A percentile compares a stretch with the other conserved stretches of the same genome.
phyloP scores from a whole-genome alignment of 2,888 invertebrate genomes.

The Cyclophora albipunctata region DNA sequence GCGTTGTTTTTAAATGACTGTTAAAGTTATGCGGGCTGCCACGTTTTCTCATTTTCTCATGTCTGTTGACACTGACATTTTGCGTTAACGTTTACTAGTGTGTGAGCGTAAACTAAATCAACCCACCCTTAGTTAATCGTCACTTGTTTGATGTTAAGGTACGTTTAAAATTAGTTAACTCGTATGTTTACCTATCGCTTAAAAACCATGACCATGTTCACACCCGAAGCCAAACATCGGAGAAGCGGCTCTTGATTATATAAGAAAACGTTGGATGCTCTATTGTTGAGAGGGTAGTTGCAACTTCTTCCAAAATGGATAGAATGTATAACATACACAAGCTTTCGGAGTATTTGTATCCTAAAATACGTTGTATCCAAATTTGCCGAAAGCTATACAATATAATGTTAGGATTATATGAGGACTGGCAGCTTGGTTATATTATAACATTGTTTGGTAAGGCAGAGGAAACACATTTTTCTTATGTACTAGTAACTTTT shows the following conservation, averaged over 20 bases:
- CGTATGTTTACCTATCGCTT: too few species aligned
- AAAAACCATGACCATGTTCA: too few species aligned
- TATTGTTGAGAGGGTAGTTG: slow-evolving; percentile 44
- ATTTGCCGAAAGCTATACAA: neutral
- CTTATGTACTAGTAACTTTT: neutral
- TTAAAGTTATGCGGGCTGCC: too few species aligned
- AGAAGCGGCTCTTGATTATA: slow-evolving; percentile 53
- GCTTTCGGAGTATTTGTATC: slow-evolving; percentile 35
- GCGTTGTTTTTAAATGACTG: too few species aligned
- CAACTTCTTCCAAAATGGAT: slow-evolving; percentile 39
- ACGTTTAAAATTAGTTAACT: too few species aligned
- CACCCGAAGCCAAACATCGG: slow-evolving; percentile 25
- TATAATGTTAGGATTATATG: neutral
- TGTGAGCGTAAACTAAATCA: too few species aligned
- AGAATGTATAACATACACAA: slow-evolving; percentile 4
- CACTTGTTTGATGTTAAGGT: too few species aligned
- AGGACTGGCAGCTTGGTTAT: neutral
- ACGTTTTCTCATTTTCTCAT: too few species aligned
- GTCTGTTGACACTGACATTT: too few species aligned
- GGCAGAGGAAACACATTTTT: neutral
- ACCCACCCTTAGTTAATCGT: too few species aligned
- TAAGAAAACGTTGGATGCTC: slow-evolving; percentile 57
- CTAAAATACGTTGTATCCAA: slow-evolving; percentile 24
- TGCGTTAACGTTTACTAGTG: too few species aligned
- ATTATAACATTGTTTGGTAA: neutral